Conservation (phyloP, 2,888 invertebrate species). For the Clitarchus hookeri region DNA sequence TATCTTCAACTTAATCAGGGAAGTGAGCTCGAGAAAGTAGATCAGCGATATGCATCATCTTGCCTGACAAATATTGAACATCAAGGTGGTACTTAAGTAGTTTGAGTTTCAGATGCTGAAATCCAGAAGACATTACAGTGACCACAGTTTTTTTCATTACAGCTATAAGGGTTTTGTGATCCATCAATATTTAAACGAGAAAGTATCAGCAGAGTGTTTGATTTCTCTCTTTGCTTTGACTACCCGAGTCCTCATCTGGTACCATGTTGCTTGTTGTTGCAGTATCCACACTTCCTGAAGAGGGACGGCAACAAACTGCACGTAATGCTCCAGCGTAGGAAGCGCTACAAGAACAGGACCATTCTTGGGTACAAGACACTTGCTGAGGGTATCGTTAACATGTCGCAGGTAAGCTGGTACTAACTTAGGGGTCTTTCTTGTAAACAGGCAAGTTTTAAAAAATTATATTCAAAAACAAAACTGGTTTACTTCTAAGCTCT, state of each 20-base stretch:
- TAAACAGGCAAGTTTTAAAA: too few species aligned
- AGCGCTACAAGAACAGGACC: constrained; percentile 97
- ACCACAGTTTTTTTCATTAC: constrained; percentile 47
- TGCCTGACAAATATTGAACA: too few species aligned
- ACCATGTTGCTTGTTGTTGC: constrained; percentile 41
- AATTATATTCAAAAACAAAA: too few species aligned
- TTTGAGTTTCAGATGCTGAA: not conserved
- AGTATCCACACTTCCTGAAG: constrained; percentile 98
- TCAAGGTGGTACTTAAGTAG: not conserved
- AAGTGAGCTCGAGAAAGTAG: too few species aligned
- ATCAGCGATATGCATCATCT: too few species aligned
- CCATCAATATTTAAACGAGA: constrained; percentile 39
- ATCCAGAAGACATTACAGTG: not conserved
- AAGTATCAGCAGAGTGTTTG: too few species aligned
- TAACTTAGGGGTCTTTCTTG: too few species aligned
- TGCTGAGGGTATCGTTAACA: constrained; percentile 92
- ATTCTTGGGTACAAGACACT: constrained; percentile 98
- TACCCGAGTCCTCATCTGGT: too few species aligned
- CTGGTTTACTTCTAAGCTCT: too few species aligned
- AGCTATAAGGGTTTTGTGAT: not conserved
- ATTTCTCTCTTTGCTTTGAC: too few species aligned
- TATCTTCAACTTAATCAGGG: not conserved
- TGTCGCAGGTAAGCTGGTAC: constrained; percentile 77
- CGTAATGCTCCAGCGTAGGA: constrained; percentile 92
- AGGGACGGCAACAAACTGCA: constrained; percentile 95